Percentiles rank a stretch among this genome's conserved stretches.
phyloP scores from a whole-genome alignment of 2,797 vertebrate genomes.

The Bovichtus variegatus region DNA sequence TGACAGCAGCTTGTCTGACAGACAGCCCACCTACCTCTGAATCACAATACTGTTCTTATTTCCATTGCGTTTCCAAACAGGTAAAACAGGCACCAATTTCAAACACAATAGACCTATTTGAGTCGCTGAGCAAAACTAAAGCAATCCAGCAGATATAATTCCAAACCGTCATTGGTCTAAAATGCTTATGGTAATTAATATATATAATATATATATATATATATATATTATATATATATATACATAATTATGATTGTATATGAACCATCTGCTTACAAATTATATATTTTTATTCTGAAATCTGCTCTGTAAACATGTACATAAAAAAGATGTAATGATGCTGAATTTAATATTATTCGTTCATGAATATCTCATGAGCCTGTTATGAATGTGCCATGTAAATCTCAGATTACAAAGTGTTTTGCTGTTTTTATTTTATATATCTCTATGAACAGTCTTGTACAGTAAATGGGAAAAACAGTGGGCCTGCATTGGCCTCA shows the following conservation, averaged over 20 bases:
- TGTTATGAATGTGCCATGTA: slow-evolving; percentile 58
- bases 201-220: too few relatives aligned
- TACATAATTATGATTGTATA: not conserved
- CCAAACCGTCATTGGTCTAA: fast-evolving
- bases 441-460: slow-evolving; percentile 25
- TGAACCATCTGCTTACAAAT: not conserved
- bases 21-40: too few relatives aligned
- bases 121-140: not conserved
- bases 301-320: slow-evolving; percentile 46
- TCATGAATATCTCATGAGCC: slow-evolving; percentile 44
- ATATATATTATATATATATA: too few relatives aligned
- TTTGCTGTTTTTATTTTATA: slow-evolving; percentile 8
- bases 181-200: not conserved
- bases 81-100: not conserved
- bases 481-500: not conserved
- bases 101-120: not conserved
- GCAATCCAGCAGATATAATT: not conserved
- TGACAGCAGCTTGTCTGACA: not conserved
- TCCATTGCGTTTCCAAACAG: not conserved
- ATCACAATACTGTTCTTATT: too few relatives aligned
- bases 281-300: slow-evolving; percentile 29
- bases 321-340: slow-evolving; percentile 18
- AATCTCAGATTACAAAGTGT: slow-evolving; percentile 28
- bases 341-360: slow-evolving; percentile 14
- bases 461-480: slow-evolving; percentile 24